Conservation (phyloP, 2,113 vertebrate species). For the Apodemus speciosus region DNA sequence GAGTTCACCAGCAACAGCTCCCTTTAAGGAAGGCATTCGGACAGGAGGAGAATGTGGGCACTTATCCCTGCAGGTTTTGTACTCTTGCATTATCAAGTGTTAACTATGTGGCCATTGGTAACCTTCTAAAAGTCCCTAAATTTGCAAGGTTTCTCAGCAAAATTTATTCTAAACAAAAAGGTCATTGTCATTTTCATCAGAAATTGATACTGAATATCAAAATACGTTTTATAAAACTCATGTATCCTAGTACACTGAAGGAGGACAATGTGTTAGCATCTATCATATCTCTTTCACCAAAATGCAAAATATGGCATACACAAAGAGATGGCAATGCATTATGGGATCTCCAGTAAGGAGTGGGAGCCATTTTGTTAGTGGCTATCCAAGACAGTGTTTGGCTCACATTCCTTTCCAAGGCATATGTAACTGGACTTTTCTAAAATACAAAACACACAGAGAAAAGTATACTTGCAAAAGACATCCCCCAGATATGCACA, state of each 20-base stretch:
- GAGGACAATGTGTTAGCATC: background rate
- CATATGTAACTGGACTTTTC: background rate
- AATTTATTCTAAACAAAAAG: background rate
- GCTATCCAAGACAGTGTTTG: background rate
- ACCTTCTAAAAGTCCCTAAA: background rate
- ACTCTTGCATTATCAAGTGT: background rate
- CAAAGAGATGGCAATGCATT: background rate
- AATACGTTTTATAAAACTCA: background rate
- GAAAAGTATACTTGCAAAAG: background rate
- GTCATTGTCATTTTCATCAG: background rate
- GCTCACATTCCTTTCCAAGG: background rate
- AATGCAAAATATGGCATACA: background rate
- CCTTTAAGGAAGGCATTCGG: background rate
- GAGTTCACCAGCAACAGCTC: background rate
- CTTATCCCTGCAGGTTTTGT: background rate
- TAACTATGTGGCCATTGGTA: background rate
- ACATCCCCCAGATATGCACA: background rate
- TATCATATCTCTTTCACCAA: background rate
- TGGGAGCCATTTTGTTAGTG: background rate
- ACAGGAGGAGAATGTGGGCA: background rate
- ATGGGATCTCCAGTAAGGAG: background rate
- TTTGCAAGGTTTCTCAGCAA: constrained; percentile 21
- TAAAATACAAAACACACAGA: background rate
- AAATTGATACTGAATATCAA: background rate
- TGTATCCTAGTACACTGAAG: background rate